A percentile compares a stretch with the other conserved stretches of the same genome.
Evolutionary conservation across 2,113 vertebrate species (phyloP).

Genomic region (Corvus cornix): DNA sequence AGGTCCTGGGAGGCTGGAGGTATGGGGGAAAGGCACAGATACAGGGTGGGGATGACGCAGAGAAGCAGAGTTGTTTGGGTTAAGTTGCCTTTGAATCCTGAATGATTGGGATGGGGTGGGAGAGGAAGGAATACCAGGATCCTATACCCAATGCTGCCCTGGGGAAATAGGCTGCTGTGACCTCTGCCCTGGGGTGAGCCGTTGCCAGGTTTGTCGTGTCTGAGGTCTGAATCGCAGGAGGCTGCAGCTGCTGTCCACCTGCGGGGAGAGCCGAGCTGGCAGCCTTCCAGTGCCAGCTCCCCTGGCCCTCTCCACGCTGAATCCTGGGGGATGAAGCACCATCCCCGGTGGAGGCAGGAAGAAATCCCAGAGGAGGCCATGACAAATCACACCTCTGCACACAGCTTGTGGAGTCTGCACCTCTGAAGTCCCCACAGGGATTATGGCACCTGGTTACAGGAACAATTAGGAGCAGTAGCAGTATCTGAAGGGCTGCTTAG

Average conservation of each 20-base stretch:
- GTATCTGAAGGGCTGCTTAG: background rate
- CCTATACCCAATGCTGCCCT: background rate
- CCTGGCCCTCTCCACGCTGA: rapidly evolving
- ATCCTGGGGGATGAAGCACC: rapidly evolving
- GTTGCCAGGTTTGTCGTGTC: background rate
- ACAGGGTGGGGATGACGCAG: rapidly evolving
- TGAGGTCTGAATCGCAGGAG: background rate
- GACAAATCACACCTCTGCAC: background rate
- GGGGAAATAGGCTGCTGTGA: background rate
- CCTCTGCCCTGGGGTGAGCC: background rate
- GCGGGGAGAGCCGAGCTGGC: background rate
- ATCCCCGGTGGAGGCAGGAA: background rate
- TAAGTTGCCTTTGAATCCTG: background rate
- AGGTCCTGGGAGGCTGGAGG: background rate
- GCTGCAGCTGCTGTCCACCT: rapidly evolving
- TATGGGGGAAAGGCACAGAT: background rate
- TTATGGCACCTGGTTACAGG: background rate
- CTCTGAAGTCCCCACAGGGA: background rate
- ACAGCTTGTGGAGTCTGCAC: background rate
- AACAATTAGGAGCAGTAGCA: background rate
- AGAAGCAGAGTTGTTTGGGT: background rate
- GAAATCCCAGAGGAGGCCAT: background rate
- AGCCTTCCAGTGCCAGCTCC: background rate
- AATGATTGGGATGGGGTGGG: background rate
- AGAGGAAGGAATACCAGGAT: background rate